phyloP scores from a whole-genome alignment of 2,888 invertebrate species.

The Aporophyla nigra region DNA sequence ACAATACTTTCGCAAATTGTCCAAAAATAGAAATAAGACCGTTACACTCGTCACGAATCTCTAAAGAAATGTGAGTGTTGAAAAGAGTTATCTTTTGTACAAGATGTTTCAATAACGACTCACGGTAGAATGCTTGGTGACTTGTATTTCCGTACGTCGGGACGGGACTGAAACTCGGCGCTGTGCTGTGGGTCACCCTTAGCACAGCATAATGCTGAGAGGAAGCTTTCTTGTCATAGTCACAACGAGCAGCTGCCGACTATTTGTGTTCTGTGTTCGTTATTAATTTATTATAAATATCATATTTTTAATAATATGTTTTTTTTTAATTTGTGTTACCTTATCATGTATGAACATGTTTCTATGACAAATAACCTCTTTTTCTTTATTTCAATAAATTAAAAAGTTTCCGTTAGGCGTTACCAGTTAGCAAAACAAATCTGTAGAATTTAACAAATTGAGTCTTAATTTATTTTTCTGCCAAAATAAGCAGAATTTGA shows the following conservation, averaged over 20 bases:
- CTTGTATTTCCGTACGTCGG: too few species aligned
- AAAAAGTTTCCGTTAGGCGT: slow-evolving; percentile 7
- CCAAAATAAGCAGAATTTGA: neutral
- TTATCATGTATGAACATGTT: too few species aligned
- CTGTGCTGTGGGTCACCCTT: too few species aligned
- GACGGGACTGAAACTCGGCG: too few species aligned
- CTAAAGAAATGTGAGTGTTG: slow-evolving; percentile 31
- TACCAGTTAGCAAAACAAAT: neutral
- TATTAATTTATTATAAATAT: too few species aligned
- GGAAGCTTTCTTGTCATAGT: too few species aligned
- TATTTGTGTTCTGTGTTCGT: too few species aligned
- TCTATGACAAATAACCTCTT: too few species aligned
- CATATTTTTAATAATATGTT: too few species aligned
- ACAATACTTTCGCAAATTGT: slow-evolving; percentile 55
- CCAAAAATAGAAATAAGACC: slow-evolving; percentile 44
- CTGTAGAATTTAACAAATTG: neutral
- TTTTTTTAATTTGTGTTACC: too few species aligned
- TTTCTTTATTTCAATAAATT: slow-evolving; percentile 4
- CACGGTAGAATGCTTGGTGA: neutral
- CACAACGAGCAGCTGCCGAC: too few species aligned
- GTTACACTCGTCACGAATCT: slow-evolving; percentile 47
- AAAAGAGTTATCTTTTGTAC: slow-evolving; percentile 35
- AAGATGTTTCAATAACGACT: neutral
- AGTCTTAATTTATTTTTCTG: neutral
- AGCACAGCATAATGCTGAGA: too few species aligned